Percentiles rank a stretch among this genome's conserved stretches.
phyloP scores from a whole-genome alignment of 2,797 vertebrate genomes.

The Champsocephalus esox region DNA sequence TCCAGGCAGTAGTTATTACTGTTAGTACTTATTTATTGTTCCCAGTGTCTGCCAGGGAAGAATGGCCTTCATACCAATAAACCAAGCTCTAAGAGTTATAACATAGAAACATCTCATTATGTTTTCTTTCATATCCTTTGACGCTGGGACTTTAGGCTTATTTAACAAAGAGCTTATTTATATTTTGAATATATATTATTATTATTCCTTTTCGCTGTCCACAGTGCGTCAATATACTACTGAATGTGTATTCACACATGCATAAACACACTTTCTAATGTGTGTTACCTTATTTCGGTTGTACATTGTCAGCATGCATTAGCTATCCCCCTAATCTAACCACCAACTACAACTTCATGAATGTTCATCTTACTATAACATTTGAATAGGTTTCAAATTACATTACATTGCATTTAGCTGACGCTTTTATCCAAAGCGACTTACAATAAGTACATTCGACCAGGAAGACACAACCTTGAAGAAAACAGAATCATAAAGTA shows the following conservation, averaged over 20 bases:
- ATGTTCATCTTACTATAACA: not conserved
- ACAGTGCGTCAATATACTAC: conserved; percentile 7
- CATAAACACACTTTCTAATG: not conserved
- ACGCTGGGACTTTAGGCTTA: not conserved
- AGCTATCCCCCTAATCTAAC: too few relatives aligned
- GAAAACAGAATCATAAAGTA: too few relatives aligned
- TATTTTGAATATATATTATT: not conserved
- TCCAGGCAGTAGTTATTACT: conserved; percentile 3
- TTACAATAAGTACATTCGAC: too few relatives aligned
- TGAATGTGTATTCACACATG: not conserved
- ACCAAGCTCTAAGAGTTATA: not conserved
- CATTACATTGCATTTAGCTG: too few relatives aligned
- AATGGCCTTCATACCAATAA: conserved; percentile 15
- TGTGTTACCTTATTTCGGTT: not conserved
- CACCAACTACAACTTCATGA: not conserved
- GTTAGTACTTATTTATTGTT: conserved; percentile 25
- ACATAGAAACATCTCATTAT: not conserved
- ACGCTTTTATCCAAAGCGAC: too few relatives aligned
- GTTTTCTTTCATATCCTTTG: conserved; percentile 15
- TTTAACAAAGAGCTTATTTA: conserved; percentile 6
- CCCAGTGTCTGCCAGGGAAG: conserved; percentile 1
- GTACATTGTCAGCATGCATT: too few relatives aligned
- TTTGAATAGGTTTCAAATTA: too few relatives aligned
- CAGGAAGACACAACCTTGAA: too few relatives aligned
- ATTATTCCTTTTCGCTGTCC: not conserved